A percentile compares a stretch with the other conserved stretches of the same genome.
Conservation (phyloP, 2,113 vertebrate genomes). For the Rhinogobius similis region DNA sequence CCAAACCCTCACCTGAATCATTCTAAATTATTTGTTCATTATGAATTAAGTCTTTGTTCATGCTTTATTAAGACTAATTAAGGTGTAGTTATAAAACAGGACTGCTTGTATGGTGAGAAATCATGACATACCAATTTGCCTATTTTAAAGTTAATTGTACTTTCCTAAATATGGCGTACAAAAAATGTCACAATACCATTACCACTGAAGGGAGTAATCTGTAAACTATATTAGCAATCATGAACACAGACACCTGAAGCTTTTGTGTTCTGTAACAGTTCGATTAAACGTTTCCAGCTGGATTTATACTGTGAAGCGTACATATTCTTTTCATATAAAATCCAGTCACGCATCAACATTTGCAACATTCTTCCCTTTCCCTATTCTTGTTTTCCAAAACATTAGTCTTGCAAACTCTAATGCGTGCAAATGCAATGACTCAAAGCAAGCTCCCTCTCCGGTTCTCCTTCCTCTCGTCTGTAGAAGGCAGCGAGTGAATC, state of each 20-base stretch:
- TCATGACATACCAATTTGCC: too few relatives aligned
- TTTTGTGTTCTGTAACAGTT: conserved; percentile 76
- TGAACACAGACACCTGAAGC: conserved; percentile 63
- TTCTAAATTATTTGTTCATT: too few relatives aligned
- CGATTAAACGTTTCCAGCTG: conserved; percentile 76
- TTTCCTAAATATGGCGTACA: too few relatives aligned
- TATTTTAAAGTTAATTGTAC: too few relatives aligned
- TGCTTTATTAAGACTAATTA: too few relatives aligned
- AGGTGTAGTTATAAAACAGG: too few relatives aligned
- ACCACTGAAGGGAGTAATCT: neutral
- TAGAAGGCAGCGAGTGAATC: conserved; percentile 71
- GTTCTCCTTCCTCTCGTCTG: conserved; percentile 47
- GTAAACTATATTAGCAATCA: conserved; percentile 31
- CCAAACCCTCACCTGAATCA: too few relatives aligned
- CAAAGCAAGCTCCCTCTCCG: conserved; percentile 53
- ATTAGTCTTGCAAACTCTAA: conserved; percentile 80
- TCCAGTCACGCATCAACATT: conserved; percentile 69
- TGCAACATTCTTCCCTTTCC: conserved; percentile 55
- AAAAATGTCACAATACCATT: neutral
- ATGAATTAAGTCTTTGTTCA: too few relatives aligned
- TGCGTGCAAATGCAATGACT: conserved; percentile 76
- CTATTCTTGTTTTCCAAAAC: conserved; percentile 79
- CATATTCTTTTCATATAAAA: conserved; percentile 73
- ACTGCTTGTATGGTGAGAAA: too few relatives aligned
- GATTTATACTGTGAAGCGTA: conserved; percentile 60